Conservation (phyloP, 1,140 invertebrate genomes). For the Pachypeltis micranthus region DNA sequence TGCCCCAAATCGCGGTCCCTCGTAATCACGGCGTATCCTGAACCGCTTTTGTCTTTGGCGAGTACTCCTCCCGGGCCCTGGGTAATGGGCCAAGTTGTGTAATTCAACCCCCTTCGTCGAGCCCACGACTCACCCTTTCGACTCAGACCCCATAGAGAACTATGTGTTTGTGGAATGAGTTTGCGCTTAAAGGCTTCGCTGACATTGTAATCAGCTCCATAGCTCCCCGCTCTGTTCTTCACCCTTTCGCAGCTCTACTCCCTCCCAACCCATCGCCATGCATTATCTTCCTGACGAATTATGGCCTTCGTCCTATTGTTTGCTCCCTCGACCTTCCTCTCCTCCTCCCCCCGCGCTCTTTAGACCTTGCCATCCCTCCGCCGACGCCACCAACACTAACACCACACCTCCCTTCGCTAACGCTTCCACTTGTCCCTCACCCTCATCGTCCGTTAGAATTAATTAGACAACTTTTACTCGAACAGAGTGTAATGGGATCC, state of each 20-base stretch:
- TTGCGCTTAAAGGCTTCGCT: constrained; percentile 9
- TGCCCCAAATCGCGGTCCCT: too few species aligned
- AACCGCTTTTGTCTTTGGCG: background rate
- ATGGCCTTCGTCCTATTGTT: constrained; percentile 17
- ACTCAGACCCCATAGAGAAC: background rate
- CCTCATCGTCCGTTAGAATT: constrained; percentile 15
- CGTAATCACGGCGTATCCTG: too few species aligned
- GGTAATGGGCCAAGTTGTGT: constrained; percentile 13
- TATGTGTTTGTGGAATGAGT: constrained; percentile 16
- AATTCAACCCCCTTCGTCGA: constrained; percentile 10
- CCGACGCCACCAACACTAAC: too few species aligned
- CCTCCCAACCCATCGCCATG: constrained; percentile 3
- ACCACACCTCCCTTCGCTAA: too few species aligned
- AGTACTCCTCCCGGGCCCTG: background rate
- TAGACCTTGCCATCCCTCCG: too few species aligned
- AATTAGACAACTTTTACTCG: constrained; percentile 22
- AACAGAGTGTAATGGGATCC: constrained; percentile 15
- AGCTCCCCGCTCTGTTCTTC: background rate
- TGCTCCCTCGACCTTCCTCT: background rate
- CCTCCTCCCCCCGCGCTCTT: background rate
- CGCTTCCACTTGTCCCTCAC: too few species aligned
- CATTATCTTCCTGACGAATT: constrained; percentile 20
- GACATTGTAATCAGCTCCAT: constrained; percentile 16
- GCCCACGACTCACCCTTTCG: background rate
- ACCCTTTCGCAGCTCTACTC: background rate